Evolutionary conservation across 2,888 invertebrate species (phyloP), one percentile per base, ranked within the genome.

Genomic region (Prosopocoilus inquinatus): DNA sequence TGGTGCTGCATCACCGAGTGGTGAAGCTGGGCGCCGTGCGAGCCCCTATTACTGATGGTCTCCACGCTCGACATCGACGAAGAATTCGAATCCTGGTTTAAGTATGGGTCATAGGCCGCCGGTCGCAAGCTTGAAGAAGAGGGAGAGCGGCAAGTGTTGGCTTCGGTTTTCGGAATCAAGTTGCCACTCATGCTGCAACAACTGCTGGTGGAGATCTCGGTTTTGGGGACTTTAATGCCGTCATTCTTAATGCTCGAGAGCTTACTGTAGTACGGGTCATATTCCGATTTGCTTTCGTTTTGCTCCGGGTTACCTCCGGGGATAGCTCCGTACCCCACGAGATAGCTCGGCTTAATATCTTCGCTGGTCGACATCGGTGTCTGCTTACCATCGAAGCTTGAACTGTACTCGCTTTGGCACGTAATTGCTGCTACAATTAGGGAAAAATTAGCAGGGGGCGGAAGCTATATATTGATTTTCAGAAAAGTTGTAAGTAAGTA

Each of bases 51-150:
- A 48, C 75, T 74, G 68, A 79, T 76, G n/a, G 86, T 82, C 72
- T 89, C 89, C 85, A 89, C 87, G 69, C 85, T 86, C 3, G 83
- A 84, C 79, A 84, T 79, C 33, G 84, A 84, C 2, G 84, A 89
- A 64, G 84, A 84, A 67, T 84, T 85, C 59, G 89, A 89, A 78
- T 89, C 89, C 79, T 84, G 84, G 68, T 82, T 85, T 65, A 83
- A 72, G 70, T 85, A 85, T 1, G 82, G 84, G 77, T 87, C 88
- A 81, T 82, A 83, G 2, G 78, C 75, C 16, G 78, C 75, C 1
- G 20, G 20, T 41, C 81, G 71, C 47, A 78, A 75, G 2, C 79
- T 76, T 65, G 80, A 81, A 64, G 79, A 78, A 1, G 79, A 78
- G 1, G 79, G 78, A 0, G 81, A 80, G 33, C 80, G 75, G 61